Evolutionary conservation across 1,140 invertebrate species (phyloP).

Genomic region (Solenopsis fugax): DNA sequence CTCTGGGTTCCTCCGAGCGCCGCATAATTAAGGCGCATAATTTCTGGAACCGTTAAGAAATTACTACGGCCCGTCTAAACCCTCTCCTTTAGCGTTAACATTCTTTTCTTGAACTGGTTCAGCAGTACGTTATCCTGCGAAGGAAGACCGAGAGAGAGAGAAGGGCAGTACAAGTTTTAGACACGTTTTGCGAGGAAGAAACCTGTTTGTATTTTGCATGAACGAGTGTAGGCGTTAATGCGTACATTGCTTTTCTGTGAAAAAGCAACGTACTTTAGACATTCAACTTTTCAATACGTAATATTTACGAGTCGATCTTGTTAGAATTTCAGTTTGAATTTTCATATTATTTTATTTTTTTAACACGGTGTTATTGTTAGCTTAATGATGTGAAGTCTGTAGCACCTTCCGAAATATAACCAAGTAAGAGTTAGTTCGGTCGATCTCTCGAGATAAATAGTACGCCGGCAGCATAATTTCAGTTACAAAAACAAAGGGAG

Average conservation of each 20-base stretch:
- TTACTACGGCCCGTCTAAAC: constrained; percentile 47
- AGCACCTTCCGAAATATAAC: constrained; percentile 12
- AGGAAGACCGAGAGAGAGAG: neutral
- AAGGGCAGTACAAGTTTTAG: constrained; percentile 57
- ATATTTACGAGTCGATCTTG: neutral
- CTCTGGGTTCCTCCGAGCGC: constrained; percentile 20
- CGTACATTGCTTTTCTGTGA: constrained; percentile 9
- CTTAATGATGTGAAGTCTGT: constrained; percentile 26
- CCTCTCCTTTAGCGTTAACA: neutral
- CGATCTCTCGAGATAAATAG: constrained; percentile 50
- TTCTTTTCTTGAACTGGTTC: constrained; percentile 72
- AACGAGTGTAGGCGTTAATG: constrained; percentile 36
- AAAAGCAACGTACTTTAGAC: no score
- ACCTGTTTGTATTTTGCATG: constrained; percentile 69
- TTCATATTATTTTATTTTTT: neutral
- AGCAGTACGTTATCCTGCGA: constrained; percentile 42
- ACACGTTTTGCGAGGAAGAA: constrained; percentile 22
- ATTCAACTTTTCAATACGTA: neutral
- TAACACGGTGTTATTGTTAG: constrained; percentile 23
- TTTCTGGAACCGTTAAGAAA: constrained; percentile 75
- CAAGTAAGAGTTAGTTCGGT: constrained; percentile 14
- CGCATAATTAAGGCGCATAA: constrained; percentile 71
- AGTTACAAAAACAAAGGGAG: constrained; percentile 63
- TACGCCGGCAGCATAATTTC: constrained; percentile 59
- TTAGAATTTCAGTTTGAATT: neutral